Base-by-base conservation (phyloP, 2,797 vertebrate genomes). In the Anisognathus igniventris region DNA sequence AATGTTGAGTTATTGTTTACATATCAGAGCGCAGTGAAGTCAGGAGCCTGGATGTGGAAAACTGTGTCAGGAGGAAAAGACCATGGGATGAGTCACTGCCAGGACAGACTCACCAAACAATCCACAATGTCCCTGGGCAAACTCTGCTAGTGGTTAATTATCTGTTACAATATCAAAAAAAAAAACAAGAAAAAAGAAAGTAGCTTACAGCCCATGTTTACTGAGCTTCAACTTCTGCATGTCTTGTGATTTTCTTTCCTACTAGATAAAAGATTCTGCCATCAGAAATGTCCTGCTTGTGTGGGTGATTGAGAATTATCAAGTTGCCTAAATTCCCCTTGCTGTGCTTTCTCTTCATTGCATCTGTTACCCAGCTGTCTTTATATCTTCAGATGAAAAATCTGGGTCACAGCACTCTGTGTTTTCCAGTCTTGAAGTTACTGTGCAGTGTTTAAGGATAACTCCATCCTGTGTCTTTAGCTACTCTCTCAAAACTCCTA, bases 1-100 rank as follows among this genome's bases (percentile, higher is more conserved):
- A 92, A 92, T 14, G 60, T 92, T 93, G 77, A 95, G 90, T 95
- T 95, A 90, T 74, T 95, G 82, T 93, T 96, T 96, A 86, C 79
- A 40, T 72, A 80, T 83, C 56, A 33, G 73, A 94, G n/a, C 35
- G 51, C 64, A 66, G 33, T 70, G 76, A 89, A 97, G 39, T 54
- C 68, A 81, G 72, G 31, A 92, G 61, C 20, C 84, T 91, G 68
- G 54, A 81, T 90, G 56, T 67, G 64, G 82, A 91, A 91, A 97
- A 93, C 33, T 44, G 48, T 89, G 85, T 92, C 76, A 62, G 88
- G 85, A 84, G 73, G 31, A 95, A 72, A 74, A 56, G 62, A 81
- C 64, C 66, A 40, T 17, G 33, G 16, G 54, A 47, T 66, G 61
- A 92, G 71, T 67, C 56, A 56, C 54, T 74, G 62, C 39, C 73